Base-by-base conservation (phyloP, 64 coral and sea anemone species). In the Actinia equina region DNA sequence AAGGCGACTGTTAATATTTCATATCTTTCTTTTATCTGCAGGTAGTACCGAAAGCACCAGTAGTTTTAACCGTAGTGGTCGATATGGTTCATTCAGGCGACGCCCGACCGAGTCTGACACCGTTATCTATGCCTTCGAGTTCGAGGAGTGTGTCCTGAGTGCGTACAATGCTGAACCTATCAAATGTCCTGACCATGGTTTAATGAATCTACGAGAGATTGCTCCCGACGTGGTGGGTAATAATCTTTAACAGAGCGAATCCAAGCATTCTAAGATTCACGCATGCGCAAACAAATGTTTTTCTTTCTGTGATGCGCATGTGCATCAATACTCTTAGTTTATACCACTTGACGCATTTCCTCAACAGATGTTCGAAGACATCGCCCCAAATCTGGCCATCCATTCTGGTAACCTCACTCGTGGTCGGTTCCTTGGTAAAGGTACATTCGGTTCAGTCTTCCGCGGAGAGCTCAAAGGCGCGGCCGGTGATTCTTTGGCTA, bases 391-490 rank as follows among this genome's bases (percentile, higher is more conserved):
- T 23, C 77, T 98, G 22, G 87, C 88, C 44, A 84, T 98, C 19
- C 82, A 95, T 17, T 74, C 93, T 70, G 71, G 70, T 13, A 89
- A 94, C 77, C 44, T 98, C 5, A 90, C 83, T 17, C 93, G 93
- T 44, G 89, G 93, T 16, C 92, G 86, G 62, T 94, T 94, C 74
- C 93, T 98, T 30, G 96, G 96, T 41, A 94, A 92, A 63, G 96
- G 96, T 54, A 92, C 96, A 37, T 98, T 98, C 74, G 96, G 96
- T 20, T 95, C 96, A 45, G 96, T 98, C 37, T 98, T 90, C 86
- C 90, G 93, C 57, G 96, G 96, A 17, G 96, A 98, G 59, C 84
- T 98, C 37, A 94, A 57, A 51, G 89, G 64, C 77, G 82, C 70
- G 53, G 77, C 85, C 26, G 90, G 90, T 19, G 86, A 88, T 30